Evolutionary conservation across 2,113 vertebrate genomes (phyloP).

Genomic region (Campylomormyrus tamandua): DNA sequence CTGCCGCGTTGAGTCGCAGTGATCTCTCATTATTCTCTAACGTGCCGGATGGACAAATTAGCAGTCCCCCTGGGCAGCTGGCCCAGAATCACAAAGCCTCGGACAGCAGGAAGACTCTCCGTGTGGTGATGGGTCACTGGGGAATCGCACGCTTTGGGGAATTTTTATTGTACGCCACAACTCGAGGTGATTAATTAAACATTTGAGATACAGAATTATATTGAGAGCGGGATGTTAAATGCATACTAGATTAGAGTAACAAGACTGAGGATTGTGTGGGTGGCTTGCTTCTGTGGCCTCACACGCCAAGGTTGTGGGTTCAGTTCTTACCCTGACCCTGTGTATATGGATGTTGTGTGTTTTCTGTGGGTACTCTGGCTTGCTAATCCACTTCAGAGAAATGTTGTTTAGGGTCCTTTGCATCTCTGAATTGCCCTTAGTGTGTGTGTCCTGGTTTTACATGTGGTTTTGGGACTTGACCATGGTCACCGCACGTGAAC

Average conservation of each 20-base stretch:
- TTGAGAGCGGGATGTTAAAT: neutral
- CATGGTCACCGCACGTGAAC: neutral
- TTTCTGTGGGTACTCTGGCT: neutral
- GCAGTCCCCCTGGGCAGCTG: slow-evolving; percentile 22
- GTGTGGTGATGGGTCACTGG: slow-evolving; percentile 50
- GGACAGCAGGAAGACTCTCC: slow-evolving; percentile 44
- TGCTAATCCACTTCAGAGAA: neutral
- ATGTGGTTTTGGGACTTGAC: neutral
- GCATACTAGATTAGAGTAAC: neutral
- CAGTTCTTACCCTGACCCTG: neutral
- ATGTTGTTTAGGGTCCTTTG: neutral
- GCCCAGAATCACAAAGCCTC: slow-evolving; percentile 35
- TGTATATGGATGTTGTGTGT: neutral
- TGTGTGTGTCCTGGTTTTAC: neutral
- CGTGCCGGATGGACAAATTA: slow-evolving; percentile 25
- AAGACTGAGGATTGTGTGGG: neutral
- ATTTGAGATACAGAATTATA: neutral
- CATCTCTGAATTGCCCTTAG: neutral
- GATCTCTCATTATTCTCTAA: slow-evolving; percentile 18
- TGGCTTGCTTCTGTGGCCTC: neutral
- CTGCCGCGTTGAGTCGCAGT: neutral
- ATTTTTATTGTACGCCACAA: slow-evolving; percentile 51
- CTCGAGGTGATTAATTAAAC: slow-evolving; percentile 35
- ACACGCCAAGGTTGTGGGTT: neutral
- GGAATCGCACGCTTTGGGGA: slow-evolving; percentile 59